phyloP scores from a whole-genome alignment of 1,140 invertebrate species.

The Eubasilissa regina region DNA sequence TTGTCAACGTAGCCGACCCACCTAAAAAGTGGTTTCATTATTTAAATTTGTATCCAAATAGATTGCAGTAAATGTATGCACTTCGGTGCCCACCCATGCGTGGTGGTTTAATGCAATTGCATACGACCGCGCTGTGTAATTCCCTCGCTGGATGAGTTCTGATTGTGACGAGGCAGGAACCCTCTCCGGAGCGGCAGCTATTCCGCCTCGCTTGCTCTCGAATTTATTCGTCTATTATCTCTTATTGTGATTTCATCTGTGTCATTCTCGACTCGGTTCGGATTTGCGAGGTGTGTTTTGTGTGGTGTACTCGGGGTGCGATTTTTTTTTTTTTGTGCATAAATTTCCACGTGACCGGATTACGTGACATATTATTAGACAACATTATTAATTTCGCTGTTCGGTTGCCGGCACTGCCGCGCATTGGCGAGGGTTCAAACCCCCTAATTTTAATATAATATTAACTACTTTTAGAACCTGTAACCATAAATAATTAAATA shows the following conservation, averaged over 20 bases:
- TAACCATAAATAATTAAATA: too few relatives aligned
- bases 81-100: constrained; percentile 11
- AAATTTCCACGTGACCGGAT: too few relatives aligned
- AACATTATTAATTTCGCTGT: too few relatives aligned
- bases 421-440: too few relatives aligned
- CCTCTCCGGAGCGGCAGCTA: not conserved
- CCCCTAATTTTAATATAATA: too few relatives aligned
- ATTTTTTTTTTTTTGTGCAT: too few relatives aligned
- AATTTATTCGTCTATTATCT: constrained; percentile 19
- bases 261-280: not conserved
- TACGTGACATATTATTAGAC: too few relatives aligned
- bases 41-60: constrained; percentile 13
- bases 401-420: too few relatives aligned
- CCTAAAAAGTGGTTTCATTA: not conserved
- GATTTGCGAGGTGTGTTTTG: not conserved
- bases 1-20: too few relatives aligned
- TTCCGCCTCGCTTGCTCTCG: not conserved
- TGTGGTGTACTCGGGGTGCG: too few relatives aligned
- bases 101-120: constrained; percentile 31
- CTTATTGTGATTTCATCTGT: constrained; percentile 35
- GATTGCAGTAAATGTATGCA: constrained; percentile 21
- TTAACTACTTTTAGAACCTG: too few relatives aligned
- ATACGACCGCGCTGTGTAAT: constrained; percentile 12
- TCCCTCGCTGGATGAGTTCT: constrained; percentile 27
- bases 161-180: constrained; percentile 1